Evolutionary conservation across 2,797 vertebrate genomes (phyloP).

Genomic region (Lates japonicus): DNA sequence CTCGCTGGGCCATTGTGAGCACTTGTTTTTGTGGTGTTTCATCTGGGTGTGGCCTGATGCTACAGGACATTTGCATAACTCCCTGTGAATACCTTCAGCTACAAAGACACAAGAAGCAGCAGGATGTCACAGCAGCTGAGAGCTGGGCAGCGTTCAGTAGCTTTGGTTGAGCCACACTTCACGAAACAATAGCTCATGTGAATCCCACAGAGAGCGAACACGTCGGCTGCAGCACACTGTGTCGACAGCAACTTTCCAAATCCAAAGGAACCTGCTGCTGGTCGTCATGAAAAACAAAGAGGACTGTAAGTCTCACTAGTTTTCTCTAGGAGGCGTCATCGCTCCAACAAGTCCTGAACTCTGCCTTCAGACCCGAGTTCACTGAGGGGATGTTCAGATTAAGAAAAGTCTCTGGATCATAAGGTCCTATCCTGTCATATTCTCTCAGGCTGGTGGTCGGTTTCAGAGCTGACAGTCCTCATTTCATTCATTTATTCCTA

Average conservation of each 20-base stretch:
- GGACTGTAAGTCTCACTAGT: neutral
- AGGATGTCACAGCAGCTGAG: too few species aligned
- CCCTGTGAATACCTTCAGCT: neutral
- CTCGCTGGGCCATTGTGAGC: neutral
- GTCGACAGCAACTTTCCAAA: neutral
- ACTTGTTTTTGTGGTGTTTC: neutral
- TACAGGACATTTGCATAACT: neutral
- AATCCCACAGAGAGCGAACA: too few species aligned
- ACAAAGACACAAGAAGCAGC: neutral
- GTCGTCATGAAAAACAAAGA: neutral
- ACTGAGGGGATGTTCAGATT: neutral
- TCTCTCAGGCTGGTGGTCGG: neutral
- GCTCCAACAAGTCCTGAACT: neutral
- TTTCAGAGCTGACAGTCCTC: neutral
- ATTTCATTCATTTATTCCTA: too few species aligned
- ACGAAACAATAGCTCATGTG: too few species aligned
- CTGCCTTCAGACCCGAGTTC: neutral
- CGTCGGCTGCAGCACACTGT: too few species aligned
- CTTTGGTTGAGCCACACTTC: too few species aligned
- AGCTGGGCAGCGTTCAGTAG: too few species aligned
- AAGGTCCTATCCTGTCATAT: too few species aligned
- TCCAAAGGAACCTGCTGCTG: too few species aligned
- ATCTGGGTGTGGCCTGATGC: neutral
- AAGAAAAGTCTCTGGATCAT: neutral
- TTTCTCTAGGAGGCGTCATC: slow-evolving; percentile 26